Conservation (phyloP, 37 sponge, comb jelly and placozoan genomes). For the Crambe crambe region DNA sequence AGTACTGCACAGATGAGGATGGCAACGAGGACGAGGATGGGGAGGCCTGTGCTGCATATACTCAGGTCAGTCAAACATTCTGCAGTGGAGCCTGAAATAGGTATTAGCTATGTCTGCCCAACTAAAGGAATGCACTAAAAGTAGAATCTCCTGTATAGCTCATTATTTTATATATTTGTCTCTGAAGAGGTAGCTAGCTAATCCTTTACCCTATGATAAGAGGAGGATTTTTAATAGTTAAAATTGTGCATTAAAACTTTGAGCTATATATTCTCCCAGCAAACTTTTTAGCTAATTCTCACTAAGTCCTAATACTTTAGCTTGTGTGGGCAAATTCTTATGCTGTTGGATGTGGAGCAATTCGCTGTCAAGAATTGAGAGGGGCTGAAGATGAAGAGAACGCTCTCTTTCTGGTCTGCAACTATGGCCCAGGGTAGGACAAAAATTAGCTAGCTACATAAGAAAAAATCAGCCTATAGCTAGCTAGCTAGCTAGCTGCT, state of each 20-base stretch:
- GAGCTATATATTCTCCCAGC: too few relatives aligned
- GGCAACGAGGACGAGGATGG: constrained; percentile 44
- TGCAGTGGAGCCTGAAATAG: too few relatives aligned
- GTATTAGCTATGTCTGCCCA: neutral
- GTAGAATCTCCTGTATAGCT: too few relatives aligned
- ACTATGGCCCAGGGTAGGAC: constrained; percentile 63
- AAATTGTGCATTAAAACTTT: too few relatives aligned
- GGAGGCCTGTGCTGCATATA: constrained; percentile 18
- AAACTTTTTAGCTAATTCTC: too few relatives aligned
- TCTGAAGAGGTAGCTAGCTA: too few relatives aligned
- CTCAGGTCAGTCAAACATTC: constrained; percentile 11
- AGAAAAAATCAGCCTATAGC: too few relatives aligned
- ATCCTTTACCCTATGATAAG: too few relatives aligned
- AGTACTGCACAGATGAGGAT: constrained; percentile 27
- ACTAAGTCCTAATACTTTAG: constrained; percentile 21
- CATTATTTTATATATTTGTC: too few relatives aligned
- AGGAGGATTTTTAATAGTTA: too few relatives aligned
- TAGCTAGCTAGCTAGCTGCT: too few relatives aligned
- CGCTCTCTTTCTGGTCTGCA: constrained; percentile 55
- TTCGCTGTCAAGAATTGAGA: constrained; percentile 37
- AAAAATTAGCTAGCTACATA: too few relatives aligned
- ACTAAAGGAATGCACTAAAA: neutral
- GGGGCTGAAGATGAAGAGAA: constrained; percentile 36
- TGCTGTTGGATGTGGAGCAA: constrained; percentile 58
- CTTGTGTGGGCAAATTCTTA: constrained; percentile 51